Conservation (phyloP, 2,797 vertebrate species). For the Malacoctenus gilli region DNA sequence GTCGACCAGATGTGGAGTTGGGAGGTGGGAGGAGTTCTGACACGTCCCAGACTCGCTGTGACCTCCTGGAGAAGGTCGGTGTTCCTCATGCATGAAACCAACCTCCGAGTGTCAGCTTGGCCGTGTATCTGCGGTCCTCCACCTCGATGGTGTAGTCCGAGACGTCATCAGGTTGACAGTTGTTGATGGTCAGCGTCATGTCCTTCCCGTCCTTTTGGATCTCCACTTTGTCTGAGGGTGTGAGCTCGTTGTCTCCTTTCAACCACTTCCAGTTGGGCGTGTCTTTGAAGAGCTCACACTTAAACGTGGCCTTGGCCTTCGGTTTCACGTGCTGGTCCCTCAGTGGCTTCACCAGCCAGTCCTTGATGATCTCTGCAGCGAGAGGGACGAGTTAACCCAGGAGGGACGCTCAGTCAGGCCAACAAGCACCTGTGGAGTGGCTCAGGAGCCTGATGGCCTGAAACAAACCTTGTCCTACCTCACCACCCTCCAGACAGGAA, state of each 20-base stretch:
- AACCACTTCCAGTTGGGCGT: conserved; percentile 96
- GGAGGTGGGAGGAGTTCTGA: no score
- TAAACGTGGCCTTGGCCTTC: conserved; percentile 90
- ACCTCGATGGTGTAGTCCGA: conserved; percentile 91
- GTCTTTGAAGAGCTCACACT: conserved; percentile 89
- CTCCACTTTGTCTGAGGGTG: conserved; percentile 90
- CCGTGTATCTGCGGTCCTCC: conserved; percentile 91
- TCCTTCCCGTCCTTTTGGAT: conserved; percentile 88
- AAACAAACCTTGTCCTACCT: no score
- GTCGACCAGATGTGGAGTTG: no score
- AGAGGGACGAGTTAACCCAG: conserved; percentile 57
- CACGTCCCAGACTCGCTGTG: no score
- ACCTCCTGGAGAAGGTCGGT: no score
- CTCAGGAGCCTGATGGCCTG: no score
- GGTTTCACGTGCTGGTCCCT: conserved; percentile 97
- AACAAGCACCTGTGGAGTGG: no score
- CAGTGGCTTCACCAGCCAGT: conserved; percentile 96
- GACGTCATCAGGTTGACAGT: conserved; percentile 88
- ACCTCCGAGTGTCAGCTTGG: conserved; percentile 96
- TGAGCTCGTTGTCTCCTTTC: conserved; percentile 91
- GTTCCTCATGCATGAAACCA: conserved; percentile 11
- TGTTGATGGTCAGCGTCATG: conserved; percentile 88
- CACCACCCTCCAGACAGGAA: no score
- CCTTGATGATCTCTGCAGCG: conserved; percentile 90
- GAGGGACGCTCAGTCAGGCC: no score